These are phyloP conservation scores for Sceloporus undulatus DNA, from an alignment of 2,113 vertebrate genomes.

Conservation along the genomic window DNA sequence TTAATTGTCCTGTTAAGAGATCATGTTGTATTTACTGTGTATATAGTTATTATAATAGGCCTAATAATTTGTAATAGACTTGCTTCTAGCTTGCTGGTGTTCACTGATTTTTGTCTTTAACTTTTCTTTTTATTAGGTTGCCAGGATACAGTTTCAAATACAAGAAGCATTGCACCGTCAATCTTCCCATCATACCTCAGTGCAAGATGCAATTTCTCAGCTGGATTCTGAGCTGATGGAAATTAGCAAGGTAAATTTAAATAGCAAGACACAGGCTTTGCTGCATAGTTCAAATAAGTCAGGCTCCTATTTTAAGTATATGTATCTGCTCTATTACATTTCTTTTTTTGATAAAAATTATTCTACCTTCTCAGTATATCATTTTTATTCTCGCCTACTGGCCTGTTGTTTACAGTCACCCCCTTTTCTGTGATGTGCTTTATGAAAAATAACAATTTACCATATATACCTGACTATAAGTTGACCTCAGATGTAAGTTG, in stretches of 20 bases:
- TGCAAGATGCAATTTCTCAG: constrained; percentile 90
- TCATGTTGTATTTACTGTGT: background rate
- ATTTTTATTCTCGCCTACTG: background rate
- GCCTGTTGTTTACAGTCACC: background rate
- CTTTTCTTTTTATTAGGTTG: constrained; percentile 83
- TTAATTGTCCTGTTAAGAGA: background rate
- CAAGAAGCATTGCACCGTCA: constrained; percentile 91
- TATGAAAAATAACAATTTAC: background rate
- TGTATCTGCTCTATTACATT: background rate
- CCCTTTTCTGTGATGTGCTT: background rate
- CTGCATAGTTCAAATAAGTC: background rate
- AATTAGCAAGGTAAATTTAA: constrained; percentile 89
- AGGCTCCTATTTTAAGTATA: background rate
- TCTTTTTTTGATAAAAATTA: background rate
- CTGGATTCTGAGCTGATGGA: constrained; percentile 96
- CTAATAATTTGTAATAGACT: background rate
- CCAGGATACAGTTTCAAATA: constrained; percentile 96
- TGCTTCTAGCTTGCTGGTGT: background rate
- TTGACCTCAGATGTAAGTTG: too few relatives aligned
- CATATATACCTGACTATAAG: too few relatives aligned
- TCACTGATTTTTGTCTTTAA: constrained; percentile 18
- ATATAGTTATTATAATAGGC: background rate
- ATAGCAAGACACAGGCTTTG: background rate
- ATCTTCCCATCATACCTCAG: constrained; percentile 92
- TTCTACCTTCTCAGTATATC: background rate